Percentiles rank a stretch among this genome's conserved stretches.
phyloP scores from a whole-genome alignment of 30 jellyfish, hydroid and myxozoan genomes.

The Cassiopea xamachana region DNA sequence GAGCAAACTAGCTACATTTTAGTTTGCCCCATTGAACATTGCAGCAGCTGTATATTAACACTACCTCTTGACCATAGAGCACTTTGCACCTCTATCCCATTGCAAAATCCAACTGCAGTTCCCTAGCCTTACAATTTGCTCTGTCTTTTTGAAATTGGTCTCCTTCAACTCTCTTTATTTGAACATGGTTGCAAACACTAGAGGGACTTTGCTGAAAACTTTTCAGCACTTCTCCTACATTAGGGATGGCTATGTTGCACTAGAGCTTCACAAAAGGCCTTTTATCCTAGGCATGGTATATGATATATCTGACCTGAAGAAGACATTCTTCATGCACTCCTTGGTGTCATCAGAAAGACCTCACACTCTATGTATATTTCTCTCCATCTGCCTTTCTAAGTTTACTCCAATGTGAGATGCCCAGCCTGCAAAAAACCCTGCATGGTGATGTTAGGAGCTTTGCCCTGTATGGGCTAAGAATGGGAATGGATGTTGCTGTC shows the following conservation, averaged over 20 bases:
- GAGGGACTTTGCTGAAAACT: slow-evolving; percentile 20
- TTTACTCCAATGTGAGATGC: slow-evolving; percentile 53
- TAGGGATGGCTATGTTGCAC: background rate
- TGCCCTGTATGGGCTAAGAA: slow-evolving; percentile 44
- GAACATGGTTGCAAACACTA: slow-evolving; percentile 11
- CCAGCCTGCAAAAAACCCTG: slow-evolving; percentile 53
- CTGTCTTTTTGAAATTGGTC: slow-evolving; percentile 55
- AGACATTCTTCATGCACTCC: slow-evolving; percentile 43
- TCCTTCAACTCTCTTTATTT: slow-evolving; percentile 56
- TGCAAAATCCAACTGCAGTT: slow-evolving; percentile 51
- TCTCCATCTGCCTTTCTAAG: slow-evolving; percentile 2
- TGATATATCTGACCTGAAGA: slow-evolving; percentile 61
- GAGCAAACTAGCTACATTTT: slow-evolving; percentile 32
- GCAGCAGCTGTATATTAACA: slow-evolving; percentile 47
- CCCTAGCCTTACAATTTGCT: slow-evolving; percentile 43
- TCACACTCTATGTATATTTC: slow-evolving; percentile 11
- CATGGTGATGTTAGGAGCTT: slow-evolving; percentile 56
- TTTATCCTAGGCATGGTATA: slow-evolving; percentile 55
- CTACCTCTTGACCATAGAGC: slow-evolving; percentile 52
- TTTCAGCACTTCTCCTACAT: slow-evolving; percentile 30
- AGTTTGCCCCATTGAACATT: slow-evolving; percentile 13
- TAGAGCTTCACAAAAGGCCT: slow-evolving; percentile 23
- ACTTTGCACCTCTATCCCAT: slow-evolving; percentile 57
- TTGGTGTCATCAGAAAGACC: slow-evolving; percentile 40
- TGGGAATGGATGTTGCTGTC: background rate